Evolutionary conservation across 2,888 invertebrate species (phyloP).

Genomic region (Dicyrtoma fusca): DNA sequence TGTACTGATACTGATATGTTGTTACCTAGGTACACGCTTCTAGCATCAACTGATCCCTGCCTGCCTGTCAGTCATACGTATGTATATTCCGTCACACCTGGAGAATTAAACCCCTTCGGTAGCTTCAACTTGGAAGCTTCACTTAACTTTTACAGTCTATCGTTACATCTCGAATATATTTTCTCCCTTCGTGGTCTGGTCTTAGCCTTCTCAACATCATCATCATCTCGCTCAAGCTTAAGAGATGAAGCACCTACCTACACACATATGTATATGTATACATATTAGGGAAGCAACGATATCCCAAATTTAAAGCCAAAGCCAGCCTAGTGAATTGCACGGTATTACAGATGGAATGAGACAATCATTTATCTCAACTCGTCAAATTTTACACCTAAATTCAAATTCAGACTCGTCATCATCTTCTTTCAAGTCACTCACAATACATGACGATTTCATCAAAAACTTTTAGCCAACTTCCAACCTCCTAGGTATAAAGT

Average conservation of each 20-base stretch:
- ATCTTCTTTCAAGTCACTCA: no score
- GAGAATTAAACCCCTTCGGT: conserved; percentile 46
- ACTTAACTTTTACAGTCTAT: neutral
- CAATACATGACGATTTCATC: no score
- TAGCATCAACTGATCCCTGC: conserved; percentile 41
- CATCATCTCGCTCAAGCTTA: conserved; percentile 4
- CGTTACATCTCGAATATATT: neutral
- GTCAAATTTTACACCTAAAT: neutral
- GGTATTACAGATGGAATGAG: neutral
- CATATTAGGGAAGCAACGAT: neutral
- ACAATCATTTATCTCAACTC: neutral
- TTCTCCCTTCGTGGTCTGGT: neutral
- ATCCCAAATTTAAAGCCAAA: neutral
- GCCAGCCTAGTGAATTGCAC: neutral
- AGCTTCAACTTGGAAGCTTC: conserved; percentile 5
- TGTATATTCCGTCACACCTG: conserved; percentile 51
- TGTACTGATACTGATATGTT: no score
- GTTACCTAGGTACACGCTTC: no score
- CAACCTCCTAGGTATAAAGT: no score
- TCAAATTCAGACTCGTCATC: neutral
- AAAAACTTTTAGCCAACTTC: no score
- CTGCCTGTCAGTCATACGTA: no score
- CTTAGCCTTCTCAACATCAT: neutral
- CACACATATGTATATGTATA: neutral
- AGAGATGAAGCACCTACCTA: neutral